These are phyloP conservation scores for Gymnorhina tibicen DNA, from an alignment of 2,113 vertebrate genomes.

Conservation along the genomic window DNA sequence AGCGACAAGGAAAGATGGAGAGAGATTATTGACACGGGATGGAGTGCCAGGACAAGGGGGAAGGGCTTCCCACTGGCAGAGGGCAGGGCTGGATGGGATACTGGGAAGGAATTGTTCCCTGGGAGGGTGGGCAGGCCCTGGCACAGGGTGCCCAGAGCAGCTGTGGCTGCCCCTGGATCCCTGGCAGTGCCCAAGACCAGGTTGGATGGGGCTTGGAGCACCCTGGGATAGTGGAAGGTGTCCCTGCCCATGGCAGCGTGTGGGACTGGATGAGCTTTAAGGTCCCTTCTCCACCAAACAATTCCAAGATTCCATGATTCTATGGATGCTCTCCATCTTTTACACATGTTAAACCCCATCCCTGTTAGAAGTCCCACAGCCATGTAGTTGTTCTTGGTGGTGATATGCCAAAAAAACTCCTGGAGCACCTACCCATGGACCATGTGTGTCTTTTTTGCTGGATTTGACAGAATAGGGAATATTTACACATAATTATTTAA, in stretches of 20 bases:
- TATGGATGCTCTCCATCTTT: not conserved
- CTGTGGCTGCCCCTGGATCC: not conserved
- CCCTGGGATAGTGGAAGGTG: not conserved
- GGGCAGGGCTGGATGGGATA: not conserved
- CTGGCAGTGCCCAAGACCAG: not conserved
- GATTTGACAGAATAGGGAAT: not conserved
- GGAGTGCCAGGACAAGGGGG: not conserved
- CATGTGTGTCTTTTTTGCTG: accelerated
- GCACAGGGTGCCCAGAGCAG: not conserved
- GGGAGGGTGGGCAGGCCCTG: not conserved
- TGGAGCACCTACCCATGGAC: not conserved
- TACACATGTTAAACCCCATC: not conserved
- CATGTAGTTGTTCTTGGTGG: not conserved
- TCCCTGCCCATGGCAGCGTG: not conserved
- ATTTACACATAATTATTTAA: no score
- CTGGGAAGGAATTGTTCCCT: not conserved
- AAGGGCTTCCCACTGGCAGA: not conserved
- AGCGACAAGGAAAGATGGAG: not conserved
- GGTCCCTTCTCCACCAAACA: not conserved
- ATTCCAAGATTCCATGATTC: not conserved
- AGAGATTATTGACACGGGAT: not conserved
- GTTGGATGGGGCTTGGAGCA: not conserved
- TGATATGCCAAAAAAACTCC: accelerated
- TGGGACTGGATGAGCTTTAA: accelerated
- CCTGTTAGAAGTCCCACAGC: not conserved